Percentiles rank a stretch among this genome's conserved stretches.
These are phyloP conservation scores for Ardeotis arabs DNA, from an alignment of 2,113 vertebrate species.

Conservation along the genomic window DNA sequence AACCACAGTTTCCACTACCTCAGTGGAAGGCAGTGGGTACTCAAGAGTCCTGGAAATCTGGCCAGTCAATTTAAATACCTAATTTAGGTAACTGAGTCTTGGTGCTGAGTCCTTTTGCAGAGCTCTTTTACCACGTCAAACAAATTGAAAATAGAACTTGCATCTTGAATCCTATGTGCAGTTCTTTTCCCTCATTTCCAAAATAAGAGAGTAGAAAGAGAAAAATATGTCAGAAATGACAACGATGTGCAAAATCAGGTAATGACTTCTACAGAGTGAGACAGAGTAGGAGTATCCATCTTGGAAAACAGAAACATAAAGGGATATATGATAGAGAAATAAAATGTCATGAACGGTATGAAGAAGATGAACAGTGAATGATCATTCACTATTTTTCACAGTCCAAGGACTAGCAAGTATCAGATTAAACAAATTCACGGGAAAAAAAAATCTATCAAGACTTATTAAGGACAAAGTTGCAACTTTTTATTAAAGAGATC, in stretches of 20 bases:
- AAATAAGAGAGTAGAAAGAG: background rate
- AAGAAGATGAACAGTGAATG: background rate
- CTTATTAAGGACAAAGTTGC: background rate
- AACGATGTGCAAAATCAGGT: background rate
- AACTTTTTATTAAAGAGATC: background rate
- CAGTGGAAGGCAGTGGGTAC: conserved; percentile 12
- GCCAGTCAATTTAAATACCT: background rate
- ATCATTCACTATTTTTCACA: background rate
- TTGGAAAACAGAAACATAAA: background rate
- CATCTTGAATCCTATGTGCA: background rate
- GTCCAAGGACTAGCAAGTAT: background rate
- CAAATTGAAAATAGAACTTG: background rate
- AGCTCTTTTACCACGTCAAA: background rate
- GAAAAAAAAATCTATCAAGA: background rate
- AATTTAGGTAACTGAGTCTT: background rate
- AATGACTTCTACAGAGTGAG: background rate
- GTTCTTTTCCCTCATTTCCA: background rate
- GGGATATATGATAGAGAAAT: background rate
- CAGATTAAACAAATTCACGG: background rate
- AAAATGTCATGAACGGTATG: background rate
- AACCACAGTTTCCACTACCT: conserved; percentile 54
- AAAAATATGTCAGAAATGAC: background rate
- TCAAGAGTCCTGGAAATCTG: conserved; percentile 11
- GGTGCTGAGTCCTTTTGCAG: background rate
- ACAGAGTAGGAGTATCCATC: background rate